phyloP scores from a whole-genome alignment of 2,113 vertebrate species.

The Noctilio leporinus region DNA sequence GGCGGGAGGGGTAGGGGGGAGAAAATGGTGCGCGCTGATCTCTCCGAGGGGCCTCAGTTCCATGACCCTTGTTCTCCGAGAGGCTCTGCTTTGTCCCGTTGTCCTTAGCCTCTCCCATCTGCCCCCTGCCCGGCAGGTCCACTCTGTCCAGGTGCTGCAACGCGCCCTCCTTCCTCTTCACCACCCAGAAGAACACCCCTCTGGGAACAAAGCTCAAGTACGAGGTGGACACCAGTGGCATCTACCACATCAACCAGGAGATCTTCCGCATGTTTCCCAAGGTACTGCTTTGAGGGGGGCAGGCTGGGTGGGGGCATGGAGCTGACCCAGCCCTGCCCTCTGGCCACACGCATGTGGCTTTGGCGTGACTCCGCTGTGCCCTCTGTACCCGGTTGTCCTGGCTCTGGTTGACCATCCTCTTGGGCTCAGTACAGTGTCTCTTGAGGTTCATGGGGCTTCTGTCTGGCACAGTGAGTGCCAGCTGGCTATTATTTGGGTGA shows the following conservation, averaged over 20 bases:
- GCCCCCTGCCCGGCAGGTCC: slow-evolving; percentile 79
- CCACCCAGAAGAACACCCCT: slow-evolving; percentile 96
- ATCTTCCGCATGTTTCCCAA: slow-evolving; percentile 97
- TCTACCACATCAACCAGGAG: slow-evolving; percentile 91
- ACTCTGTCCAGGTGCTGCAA: slow-evolving; percentile 95
- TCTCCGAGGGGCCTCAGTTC: background rate
- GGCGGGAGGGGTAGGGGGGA: background rate
- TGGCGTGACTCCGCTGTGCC: background rate
- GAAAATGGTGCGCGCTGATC: background rate
- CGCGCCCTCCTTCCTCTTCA: slow-evolving; percentile 94
- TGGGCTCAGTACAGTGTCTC: background rate
- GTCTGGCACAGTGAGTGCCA: background rate
- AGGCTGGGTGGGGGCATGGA: background rate
- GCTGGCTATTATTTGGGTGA: background rate
- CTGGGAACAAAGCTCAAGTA: slow-evolving; percentile 94
- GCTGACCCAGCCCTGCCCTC: rapidly evolving
- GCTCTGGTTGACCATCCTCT: background rate
- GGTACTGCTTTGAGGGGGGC: slow-evolving; percentile 70
- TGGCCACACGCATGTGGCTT: rapidly evolving
- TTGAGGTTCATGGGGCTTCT: background rate
- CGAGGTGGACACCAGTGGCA: slow-evolving; percentile 94
- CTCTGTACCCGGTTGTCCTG: background rate
- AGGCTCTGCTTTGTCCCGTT: background rate
- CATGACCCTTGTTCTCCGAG: background rate
- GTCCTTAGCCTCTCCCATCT: background rate